Evolutionary conservation across 2,113 vertebrate genomes (phyloP).

Genomic region (Empidonax alnorum): DNA sequence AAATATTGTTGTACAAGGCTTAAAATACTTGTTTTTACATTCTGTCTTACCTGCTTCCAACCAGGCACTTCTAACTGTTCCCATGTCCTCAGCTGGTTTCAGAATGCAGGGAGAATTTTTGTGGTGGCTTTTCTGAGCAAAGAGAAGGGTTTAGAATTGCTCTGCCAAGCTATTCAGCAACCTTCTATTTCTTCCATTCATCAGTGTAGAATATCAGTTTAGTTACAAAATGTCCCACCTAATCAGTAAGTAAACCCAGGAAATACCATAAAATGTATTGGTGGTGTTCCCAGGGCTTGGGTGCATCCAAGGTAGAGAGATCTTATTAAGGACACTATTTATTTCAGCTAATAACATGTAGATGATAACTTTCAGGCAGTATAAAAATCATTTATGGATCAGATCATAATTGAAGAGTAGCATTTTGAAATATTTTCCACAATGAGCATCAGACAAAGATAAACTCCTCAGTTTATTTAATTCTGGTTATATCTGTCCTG

Average conservation of each 20-base stretch:
- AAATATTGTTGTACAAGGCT: background rate
- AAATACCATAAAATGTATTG: background rate
- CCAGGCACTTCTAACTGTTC: background rate
- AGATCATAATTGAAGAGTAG: background rate
- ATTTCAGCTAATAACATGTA: background rate
- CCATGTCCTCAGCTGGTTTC: background rate
- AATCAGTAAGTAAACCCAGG: background rate
- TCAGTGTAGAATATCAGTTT: background rate
- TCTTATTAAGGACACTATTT: background rate
- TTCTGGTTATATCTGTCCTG: background rate
- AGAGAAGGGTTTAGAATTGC: background rate
- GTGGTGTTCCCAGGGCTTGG: background rate
- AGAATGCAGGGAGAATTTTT: background rate
- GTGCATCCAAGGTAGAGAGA: background rate
- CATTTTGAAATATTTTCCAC: background rate
- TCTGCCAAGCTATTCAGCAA: background rate
- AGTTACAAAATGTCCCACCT: background rate
- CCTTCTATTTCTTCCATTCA: background rate
- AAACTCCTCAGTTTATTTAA: background rate
- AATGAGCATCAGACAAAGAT: background rate
- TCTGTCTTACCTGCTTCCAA: background rate
- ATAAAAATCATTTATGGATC: background rate
- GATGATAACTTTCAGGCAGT: background rate
- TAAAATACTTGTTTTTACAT: background rate
- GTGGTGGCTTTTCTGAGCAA: background rate